phyloP scores from a whole-genome alignment of 2,113 vertebrate species.

The Anguilla rostrata region DNA sequence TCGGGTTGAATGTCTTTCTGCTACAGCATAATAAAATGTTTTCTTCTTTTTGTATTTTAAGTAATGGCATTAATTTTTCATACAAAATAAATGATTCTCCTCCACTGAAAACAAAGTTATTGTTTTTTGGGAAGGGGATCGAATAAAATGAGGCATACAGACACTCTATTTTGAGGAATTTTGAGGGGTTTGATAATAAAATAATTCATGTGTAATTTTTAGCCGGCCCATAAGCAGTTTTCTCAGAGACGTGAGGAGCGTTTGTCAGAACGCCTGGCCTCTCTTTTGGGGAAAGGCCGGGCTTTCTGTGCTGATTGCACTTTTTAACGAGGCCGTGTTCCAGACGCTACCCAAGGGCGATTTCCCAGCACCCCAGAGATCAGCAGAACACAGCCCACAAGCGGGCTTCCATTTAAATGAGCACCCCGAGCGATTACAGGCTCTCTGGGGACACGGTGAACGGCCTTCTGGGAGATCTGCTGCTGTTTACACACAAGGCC shows the following conservation, averaged over 20 bases:
- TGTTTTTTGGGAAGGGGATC: no score
- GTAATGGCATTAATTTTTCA: no score
- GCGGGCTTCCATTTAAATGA: background rate
- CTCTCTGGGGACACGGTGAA: background rate
- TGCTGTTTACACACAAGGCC: constrained; percentile 9
- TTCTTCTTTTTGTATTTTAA: no score
- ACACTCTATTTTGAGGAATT: background rate
- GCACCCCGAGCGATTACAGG: background rate
- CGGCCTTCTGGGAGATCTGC: background rate
- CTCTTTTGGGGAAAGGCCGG: background rate
- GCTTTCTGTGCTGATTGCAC: constrained; percentile 8
- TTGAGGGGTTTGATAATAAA: background rate
- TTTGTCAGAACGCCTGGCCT: background rate
- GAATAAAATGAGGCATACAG: no score
- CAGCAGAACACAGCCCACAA: background rate
- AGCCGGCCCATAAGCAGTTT: background rate
- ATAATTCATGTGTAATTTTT: background rate
- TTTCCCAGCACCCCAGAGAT: background rate
- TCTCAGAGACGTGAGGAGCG: background rate
- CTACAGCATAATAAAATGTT: no score
- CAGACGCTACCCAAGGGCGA: background rate
- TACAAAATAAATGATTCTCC: no score
- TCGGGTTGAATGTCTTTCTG: no score
- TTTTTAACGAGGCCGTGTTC: constrained; percentile 8
- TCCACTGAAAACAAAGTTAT: no score